phyloP scores from a whole-genome alignment of 1,140 invertebrate genomes.

The Diabrotica virgifera region DNA sequence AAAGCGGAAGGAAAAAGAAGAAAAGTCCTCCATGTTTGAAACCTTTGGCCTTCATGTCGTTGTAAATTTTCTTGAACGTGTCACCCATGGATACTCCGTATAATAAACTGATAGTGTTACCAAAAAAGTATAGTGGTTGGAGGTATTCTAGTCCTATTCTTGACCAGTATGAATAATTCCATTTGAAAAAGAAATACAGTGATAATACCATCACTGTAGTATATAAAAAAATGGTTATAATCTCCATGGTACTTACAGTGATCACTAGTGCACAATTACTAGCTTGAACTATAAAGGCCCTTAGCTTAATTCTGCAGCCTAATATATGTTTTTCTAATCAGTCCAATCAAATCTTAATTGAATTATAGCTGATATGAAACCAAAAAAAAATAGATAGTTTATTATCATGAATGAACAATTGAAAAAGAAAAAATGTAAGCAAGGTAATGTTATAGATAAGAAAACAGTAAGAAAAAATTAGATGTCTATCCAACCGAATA shows the following conservation, averaged over 20 bases:
- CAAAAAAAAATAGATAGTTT: no score
- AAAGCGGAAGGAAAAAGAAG: slow-evolving; percentile 22
- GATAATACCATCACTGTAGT: not conserved
- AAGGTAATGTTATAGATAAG: no score
- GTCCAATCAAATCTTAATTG: no score
- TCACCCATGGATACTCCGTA: not conserved
- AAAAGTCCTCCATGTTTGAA: slow-evolving; percentile 24
- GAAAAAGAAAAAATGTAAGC: no score
- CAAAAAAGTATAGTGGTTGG: not conserved
- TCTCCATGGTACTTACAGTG: not conserved
- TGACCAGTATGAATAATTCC: slow-evolving; percentile 45
- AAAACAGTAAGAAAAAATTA: no score
- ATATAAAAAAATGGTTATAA: not conserved
- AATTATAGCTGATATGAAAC: no score
- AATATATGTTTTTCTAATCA: no score
- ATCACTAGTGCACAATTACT: no score
- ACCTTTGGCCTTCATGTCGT: slow-evolving; percentile 34
- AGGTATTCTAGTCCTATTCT: slow-evolving; percentile 33
- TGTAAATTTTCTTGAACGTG: slow-evolving; percentile 28
- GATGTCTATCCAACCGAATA: no score
- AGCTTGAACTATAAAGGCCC: no score
- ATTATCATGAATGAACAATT: no score
- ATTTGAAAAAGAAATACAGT: slow-evolving; percentile 33
- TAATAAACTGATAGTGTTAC: not conserved
- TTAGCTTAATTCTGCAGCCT: no score